phyloP scores from a whole-genome alignment of 2,113 vertebrate species.

The Hippocampus abdominalis region DNA sequence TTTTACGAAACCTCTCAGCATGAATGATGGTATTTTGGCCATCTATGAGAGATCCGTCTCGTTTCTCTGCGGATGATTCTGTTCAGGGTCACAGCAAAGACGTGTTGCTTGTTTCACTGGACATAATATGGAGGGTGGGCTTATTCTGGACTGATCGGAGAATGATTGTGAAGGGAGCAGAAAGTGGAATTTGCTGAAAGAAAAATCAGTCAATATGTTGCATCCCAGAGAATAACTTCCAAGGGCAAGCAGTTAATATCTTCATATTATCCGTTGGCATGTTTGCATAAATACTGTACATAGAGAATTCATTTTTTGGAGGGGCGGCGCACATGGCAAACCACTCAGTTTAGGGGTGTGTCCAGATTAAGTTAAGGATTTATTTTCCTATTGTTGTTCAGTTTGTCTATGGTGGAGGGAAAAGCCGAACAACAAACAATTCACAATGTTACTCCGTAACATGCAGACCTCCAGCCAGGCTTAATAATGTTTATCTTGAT shows the following conservation, averaged over 20 bases:
- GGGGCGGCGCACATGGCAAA: neutral
- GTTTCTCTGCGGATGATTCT: neutral
- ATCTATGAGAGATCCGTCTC: neutral
- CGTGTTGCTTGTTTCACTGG: neutral
- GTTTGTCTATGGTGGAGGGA: neutral
- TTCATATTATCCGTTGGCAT: neutral
- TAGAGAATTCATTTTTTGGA: neutral
- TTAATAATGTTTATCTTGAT: neutral
- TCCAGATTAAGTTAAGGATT: neutral
- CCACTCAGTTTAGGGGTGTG: neutral
- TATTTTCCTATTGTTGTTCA: neutral
- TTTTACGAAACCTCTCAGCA: neutral
- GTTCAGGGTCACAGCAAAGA: neutral
- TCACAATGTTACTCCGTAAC: neutral
- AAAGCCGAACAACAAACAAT: neutral
- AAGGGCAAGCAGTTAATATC: neutral
- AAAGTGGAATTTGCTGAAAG: neutral
- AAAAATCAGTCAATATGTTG: too few relatives aligned
- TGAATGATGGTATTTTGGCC: constrained; percentile 2
- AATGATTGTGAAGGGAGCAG: neutral
- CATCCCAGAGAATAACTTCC: neutral
- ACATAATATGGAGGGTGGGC: neutral
- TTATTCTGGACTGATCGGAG: neutral
- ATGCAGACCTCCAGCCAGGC: constrained; percentile 1
- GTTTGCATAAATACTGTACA: neutral